A percentile compares a stretch with the other conserved stretches of the same genome.
Evolutionary conservation across 2,797 vertebrate genomes (phyloP).

Genomic region (Acanthopagrus latus): DNA sequence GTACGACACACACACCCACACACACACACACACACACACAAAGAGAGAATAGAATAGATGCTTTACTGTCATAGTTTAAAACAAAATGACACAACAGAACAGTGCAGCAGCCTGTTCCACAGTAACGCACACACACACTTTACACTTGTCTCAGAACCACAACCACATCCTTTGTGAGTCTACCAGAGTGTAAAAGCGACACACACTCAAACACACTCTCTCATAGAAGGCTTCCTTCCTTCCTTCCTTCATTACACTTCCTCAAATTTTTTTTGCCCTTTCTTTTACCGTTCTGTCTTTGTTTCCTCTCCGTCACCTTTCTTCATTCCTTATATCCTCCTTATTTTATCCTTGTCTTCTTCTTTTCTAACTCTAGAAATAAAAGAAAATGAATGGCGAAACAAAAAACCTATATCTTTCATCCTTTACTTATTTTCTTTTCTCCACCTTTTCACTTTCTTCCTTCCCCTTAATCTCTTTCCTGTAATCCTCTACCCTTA

Average conservation of each 20-base stretch:
- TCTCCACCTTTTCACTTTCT: background rate
- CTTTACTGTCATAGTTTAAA: too few relatives aligned
- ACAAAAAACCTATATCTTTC: background rate
- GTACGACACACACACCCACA: slow-evolving; percentile 73
- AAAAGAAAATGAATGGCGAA: too few relatives aligned
- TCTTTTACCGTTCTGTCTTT: too few relatives aligned
- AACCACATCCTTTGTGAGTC: background rate
- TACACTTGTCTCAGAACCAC: background rate
- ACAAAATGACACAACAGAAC: too few relatives aligned
- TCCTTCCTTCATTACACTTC: background rate
- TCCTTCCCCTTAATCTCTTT: background rate
- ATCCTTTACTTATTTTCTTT: background rate
- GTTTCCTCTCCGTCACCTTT: too few relatives aligned
- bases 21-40: slow-evolving; percentile 1
- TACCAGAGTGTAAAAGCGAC: background rate
- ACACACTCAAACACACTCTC: background rate
- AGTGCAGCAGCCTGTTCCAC: too few relatives aligned
- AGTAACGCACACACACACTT: too few relatives aligned
- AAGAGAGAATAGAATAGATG: background rate
- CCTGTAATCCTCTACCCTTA: background rate
- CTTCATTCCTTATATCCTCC: too few relatives aligned
- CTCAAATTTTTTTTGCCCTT: background rate
- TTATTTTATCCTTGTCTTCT: background rate
- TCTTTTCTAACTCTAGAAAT: too few relatives aligned
- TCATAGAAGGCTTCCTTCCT: background rate